phyloP scores from a whole-genome alignment of 2,888 invertebrate genomes.

The Eupithecia tripunctaria region DNA sequence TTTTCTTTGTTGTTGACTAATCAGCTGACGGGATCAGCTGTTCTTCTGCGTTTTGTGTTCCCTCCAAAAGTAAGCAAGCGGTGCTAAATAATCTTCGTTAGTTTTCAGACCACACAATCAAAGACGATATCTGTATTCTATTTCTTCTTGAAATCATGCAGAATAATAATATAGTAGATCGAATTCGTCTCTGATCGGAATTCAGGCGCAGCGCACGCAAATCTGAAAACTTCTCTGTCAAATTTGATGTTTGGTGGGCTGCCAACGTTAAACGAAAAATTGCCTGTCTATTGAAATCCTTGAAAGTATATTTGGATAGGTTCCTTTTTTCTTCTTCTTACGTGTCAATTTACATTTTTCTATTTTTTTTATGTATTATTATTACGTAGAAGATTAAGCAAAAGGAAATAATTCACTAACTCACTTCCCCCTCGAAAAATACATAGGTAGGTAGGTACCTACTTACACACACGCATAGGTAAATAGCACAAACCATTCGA shows the following conservation, averaged over 20 bases:
- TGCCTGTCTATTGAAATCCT: not conserved
- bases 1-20: not conserved
- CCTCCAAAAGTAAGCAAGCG: not conserved
- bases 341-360: too few relatives aligned
- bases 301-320: not conserved
- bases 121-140: not conserved
- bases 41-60: not conserved
- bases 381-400: too few relatives aligned
- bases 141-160: not conserved
- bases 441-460: too few relatives aligned
- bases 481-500: too few relatives aligned
- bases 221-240: not conserved
- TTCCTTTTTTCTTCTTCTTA: too few relatives aligned
- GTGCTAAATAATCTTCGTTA: not conserved
- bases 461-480: too few relatives aligned
- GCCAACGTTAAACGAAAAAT: not conserved
- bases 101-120: not conserved
- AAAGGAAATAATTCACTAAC: too few relatives aligned
- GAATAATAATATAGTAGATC: not conserved
- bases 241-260: not conserved
- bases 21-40: constrained; percentile 6
- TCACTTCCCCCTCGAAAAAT: too few relatives aligned
- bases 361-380: too few relatives aligned
- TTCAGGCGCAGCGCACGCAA: too few relatives aligned
- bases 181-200: not conserved